Conservation (phyloP, 2,888 invertebrate genomes). For the Drosophila ochracea region DNA sequence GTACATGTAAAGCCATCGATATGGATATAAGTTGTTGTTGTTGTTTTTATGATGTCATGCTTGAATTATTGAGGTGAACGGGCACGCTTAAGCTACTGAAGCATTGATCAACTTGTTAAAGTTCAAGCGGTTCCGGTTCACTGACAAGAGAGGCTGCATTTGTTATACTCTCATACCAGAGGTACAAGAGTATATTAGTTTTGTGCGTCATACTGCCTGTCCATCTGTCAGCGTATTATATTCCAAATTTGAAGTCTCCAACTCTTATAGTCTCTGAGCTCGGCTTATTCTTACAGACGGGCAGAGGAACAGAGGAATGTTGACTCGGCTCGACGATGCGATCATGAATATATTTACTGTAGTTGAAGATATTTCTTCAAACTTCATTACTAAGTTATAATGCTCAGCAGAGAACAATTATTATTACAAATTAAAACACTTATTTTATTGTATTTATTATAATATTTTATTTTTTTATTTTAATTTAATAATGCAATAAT, state of each 20-base stretch:
- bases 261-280: background rate
- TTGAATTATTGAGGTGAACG: constrained; percentile 68
- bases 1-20: constrained; percentile 1
- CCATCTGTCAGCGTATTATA: background rate
- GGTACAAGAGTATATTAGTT: background rate
- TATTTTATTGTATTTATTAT: background rate
- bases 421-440: background rate
- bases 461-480: background rate
- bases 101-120: constrained; percentile 65
- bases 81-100: constrained; percentile 51
- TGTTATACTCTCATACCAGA: background rate
- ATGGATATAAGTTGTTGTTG: constrained; percentile 43
- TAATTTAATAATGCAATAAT: background rate
- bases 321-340: background rate
- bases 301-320: background rate
- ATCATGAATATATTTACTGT: background rate
- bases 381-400: background rate
- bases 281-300: background rate
- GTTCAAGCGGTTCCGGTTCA: constrained; percentile 70
- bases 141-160: constrained; percentile 52
- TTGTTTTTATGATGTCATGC: constrained; percentile 66
- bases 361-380: background rate
- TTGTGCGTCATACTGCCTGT: background rate
- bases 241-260: background rate
- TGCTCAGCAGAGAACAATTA: too few relatives aligned